Evolutionary conservation across 2,888 invertebrate genomes (phyloP), one percentile per base, ranked within the genome.

Genomic region (Drosophila nr. perissopoda): DNA sequence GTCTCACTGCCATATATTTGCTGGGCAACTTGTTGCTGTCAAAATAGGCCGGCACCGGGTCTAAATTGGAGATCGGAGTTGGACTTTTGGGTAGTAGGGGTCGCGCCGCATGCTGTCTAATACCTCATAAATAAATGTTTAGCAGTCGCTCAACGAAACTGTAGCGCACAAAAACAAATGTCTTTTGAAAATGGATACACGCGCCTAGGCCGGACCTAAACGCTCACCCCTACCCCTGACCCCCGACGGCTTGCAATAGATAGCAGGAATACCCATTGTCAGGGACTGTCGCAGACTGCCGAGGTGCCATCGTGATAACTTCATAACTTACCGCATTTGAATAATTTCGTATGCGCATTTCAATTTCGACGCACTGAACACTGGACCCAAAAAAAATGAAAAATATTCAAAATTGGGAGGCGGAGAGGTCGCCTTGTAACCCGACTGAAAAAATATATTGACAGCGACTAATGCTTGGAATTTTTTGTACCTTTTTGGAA

Each of bases 311-410:
- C 88, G 81, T 89, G 90, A 90, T 90, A 90, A 87, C 90, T 89
- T 89, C 90, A 90, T 89, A 89, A 90, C 88, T 90, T 79, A 90
- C 51, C 80, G 82, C 72, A 89, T 89, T 89, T 89, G 82, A 89
- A 89, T 89, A 89, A 87, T 89, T 88, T 83, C 73, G 87, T 90
- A 87, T 87, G 87, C 90, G 89, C 87, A 87, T 87, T 90, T 90
- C 81, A 86, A 90, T 78, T 83, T 75, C 70, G 70, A 69, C 69
- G 60, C 82, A 82, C 69, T 75, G 69, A 72, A 45, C 21, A 71
- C 73, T 60, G 63, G 36, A 48, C 6, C 40, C 67, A 42, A 33
- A 33, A 36, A 29, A 62, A 33, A 48, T 53, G 54, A 52, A 21
- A 27, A 21, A 42, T 57, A 31, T 57, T 27, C 40, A 5, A 29